phyloP scores from a whole-genome alignment of 2,888 invertebrate species.

The Schrankia costaestrigalis region DNA sequence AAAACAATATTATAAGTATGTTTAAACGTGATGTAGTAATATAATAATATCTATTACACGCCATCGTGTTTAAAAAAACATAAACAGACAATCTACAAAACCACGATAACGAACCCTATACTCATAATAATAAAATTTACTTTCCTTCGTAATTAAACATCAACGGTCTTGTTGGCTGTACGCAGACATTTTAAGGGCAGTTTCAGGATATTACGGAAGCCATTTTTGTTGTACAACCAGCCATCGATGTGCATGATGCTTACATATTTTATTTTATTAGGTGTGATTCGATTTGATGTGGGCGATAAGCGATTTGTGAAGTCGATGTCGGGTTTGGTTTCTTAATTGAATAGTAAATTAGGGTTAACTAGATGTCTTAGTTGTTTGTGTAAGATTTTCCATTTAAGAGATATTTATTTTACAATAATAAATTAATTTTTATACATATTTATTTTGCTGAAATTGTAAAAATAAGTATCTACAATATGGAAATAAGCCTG shows the following conservation, averaged over 20 bases:
- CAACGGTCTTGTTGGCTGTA: slow-evolving; percentile 10
- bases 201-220: slow-evolving; percentile 1
- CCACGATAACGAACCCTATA: no score
- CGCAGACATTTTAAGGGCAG: slow-evolving; percentile 5
- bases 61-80: no score
- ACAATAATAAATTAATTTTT: no score
- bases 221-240: slow-evolving; percentile 8
- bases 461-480: no score
- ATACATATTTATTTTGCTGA: no score
- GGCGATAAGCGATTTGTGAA: not conserved
- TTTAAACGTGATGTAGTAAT: no score
- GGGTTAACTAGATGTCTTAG: not conserved
- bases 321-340: no score
- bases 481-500: no score
- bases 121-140: not conserved
- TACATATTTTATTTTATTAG: slow-evolving; percentile 1
- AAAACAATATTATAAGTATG: no score
- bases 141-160: slow-evolving; percentile 10
- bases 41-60: no score
- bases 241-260: slow-evolving; percentile 1
- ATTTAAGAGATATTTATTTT: not conserved
- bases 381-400: not conserved
- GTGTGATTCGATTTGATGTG: not conserved
- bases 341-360: no score
- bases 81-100: no score